These are phyloP conservation scores for Ceratotherium simum DNA, from an alignment of 2,113 vertebrate species.

Conservation along the genomic window DNA sequence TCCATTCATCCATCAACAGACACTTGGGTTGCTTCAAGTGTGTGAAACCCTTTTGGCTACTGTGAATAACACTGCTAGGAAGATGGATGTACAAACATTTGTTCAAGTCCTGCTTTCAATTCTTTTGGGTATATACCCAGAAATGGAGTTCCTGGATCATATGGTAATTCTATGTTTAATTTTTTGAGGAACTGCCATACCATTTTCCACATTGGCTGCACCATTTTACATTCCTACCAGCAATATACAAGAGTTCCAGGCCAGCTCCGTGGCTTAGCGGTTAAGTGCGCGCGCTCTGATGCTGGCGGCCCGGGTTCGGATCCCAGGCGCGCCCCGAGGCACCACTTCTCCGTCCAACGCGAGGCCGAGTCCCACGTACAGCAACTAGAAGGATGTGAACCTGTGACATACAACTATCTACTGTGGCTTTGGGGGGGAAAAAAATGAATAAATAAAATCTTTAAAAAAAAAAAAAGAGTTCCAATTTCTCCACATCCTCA, in stretches of 20 bases:
- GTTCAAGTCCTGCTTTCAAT: neutral
- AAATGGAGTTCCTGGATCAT: neutral
- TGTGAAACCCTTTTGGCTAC: neutral
- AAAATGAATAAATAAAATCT: too few species aligned
- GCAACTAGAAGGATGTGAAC: too few species aligned
- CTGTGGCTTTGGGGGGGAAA: too few species aligned
- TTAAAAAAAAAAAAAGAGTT: too few species aligned
- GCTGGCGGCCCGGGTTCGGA: too few species aligned
- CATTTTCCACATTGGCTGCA: neutral
- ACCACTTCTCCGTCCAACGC: too few species aligned
- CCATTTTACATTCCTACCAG: neutral
- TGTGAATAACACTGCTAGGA: neutral
- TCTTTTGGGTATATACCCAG: neutral
- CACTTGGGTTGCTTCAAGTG: neutral
- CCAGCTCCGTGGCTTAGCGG: too few species aligned
- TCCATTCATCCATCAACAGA: neutral
- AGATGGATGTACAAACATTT: neutral
- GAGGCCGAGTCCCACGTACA: too few species aligned
- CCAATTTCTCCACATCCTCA: neutral
- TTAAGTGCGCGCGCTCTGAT: too few species aligned
- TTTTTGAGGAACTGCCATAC: neutral
- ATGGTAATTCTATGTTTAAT: too few species aligned
- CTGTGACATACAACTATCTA: too few species aligned
- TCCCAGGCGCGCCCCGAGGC: too few species aligned
- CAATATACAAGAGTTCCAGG: rapidly evolving